Evolutionary conservation across 2,113 vertebrate species (phyloP).

Genomic region (Microtus richardsoni): DNA sequence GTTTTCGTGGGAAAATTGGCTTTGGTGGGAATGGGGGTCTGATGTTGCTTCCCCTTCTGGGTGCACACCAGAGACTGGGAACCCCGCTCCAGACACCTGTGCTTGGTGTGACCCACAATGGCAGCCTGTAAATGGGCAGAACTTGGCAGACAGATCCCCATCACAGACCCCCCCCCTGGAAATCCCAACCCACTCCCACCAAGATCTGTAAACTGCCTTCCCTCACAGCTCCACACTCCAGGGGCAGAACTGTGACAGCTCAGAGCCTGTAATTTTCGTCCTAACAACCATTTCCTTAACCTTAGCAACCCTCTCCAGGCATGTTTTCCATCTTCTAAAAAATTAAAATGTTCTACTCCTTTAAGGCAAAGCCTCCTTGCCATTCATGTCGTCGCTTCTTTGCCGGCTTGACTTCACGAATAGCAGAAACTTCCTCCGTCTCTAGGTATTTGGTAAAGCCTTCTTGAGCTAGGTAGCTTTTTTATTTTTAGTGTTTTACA

Average conservation of each 20-base stretch:
- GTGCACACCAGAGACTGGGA: neutral
- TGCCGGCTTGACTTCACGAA: constrained; percentile 51
- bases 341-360: constrained; percentile 53
- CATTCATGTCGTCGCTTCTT: constrained; percentile 36
- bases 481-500: neutral
- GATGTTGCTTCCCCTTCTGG: neutral
- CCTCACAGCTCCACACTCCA: constrained; percentile 70
- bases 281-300: constrained; percentile 73
- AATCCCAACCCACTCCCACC: constrained; percentile 35
- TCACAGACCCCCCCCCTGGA: constrained; percentile 62
- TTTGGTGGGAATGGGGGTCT: neutral
- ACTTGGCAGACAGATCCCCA: constrained; percentile 74
- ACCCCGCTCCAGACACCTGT: constrained; percentile 3
- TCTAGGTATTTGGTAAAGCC: constrained; percentile 11
- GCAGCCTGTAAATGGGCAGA: constrained; percentile 75
- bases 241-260: constrained; percentile 70
- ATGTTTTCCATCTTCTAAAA: constrained; percentile 39
- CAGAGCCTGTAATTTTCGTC: constrained; percentile 71
- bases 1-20: neutral
- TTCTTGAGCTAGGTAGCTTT: neutral
- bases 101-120: constrained; percentile 71
- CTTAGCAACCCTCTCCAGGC: constrained; percentile 28
- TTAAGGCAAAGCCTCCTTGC: constrained; percentile 27
- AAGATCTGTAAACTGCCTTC: constrained; percentile 78
- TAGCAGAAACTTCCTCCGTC: constrained; percentile 16